Evolutionary conservation across 64 coral and sea anemone species (phyloP).

Genomic region (Exaiptasia diaphana): DNA sequence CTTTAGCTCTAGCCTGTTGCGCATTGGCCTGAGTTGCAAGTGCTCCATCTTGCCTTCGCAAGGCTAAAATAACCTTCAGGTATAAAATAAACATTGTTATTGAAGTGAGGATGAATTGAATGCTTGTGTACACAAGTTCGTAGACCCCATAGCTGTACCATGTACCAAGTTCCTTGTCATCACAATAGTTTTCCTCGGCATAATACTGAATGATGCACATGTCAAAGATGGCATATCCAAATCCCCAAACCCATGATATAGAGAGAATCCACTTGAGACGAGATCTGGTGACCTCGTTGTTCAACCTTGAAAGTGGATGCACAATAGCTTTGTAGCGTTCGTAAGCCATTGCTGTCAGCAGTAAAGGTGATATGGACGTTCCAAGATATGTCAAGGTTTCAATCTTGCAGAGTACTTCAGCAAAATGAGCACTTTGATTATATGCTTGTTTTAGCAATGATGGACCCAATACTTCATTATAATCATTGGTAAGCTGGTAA

Average conservation of each 20-base stretch:
- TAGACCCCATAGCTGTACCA: too few relatives aligned
- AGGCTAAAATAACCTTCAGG: neutral
- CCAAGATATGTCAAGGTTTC: neutral
- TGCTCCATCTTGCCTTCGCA: neutral
- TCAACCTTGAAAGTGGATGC: neutral
- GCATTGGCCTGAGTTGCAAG: neutral
- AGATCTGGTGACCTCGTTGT: neutral
- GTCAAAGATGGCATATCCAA: too few relatives aligned
- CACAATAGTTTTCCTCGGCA: too few relatives aligned
- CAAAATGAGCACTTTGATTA: neutral
- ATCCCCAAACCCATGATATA: neutral
- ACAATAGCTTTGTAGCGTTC: neutral
- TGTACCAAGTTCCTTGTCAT: too few relatives aligned
- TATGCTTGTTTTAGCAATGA: neutral
- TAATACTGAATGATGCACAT: too few relatives aligned
- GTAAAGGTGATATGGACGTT: neutral
- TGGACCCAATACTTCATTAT: neutral
- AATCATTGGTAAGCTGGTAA: neutral
- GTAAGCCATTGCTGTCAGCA: neutral
- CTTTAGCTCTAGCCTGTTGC: neutral
- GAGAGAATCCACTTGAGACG: neutral
- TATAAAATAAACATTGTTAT: neutral
- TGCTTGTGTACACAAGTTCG: too few relatives aligned
- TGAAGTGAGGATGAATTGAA: too few relatives aligned
- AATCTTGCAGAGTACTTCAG: neutral